Evolutionary conservation across 1,140 invertebrate species (phyloP).

Genomic region (Macrobrachium nipponense): DNA sequence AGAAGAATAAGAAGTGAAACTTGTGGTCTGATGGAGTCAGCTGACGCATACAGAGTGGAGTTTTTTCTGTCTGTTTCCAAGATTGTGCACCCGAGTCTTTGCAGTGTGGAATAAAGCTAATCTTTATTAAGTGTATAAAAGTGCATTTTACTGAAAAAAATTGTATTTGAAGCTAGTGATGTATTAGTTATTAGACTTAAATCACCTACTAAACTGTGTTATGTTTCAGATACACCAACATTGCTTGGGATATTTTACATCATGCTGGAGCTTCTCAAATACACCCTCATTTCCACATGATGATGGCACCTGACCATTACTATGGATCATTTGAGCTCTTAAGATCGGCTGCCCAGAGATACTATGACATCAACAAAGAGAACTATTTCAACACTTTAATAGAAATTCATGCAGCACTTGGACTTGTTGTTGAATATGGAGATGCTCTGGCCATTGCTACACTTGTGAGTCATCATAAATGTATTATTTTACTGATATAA

Average conservation of each 20-base stretch:
- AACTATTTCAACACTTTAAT: constrained; percentile 70
- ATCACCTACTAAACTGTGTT: neutral
- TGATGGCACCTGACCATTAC: constrained; percentile 68
- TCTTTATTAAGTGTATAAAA: too few relatives aligned
- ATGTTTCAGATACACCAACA: constrained; percentile 65
- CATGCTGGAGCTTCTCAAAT: constrained; percentile 72
- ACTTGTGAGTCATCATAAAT: constrained; percentile 58
- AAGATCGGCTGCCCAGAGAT: constrained; percentile 66
- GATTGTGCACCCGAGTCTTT: too few relatives aligned
- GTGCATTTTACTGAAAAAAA: too few relatives aligned
- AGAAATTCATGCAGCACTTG: constrained; percentile 68
- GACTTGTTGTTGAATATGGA: constrained; percentile 67
- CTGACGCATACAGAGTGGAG: too few relatives aligned
- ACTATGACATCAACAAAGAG: constrained; percentile 57
- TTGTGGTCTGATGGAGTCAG: too few relatives aligned
- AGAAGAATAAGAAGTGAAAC: too few relatives aligned
- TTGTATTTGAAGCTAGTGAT: too few relatives aligned
- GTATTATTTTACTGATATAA: neutral
- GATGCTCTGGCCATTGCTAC: constrained; percentile 68
- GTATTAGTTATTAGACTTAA: too few relatives aligned
- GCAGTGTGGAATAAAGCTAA: too few relatives aligned
- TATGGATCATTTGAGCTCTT: constrained; percentile 69
- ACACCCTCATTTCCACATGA: constrained; percentile 71
- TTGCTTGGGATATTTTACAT: constrained; percentile 71
- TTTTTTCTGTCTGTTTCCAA: too few relatives aligned